Evolutionary conservation across 2,113 vertebrate genomes (phyloP).

Genomic region (Pomatostomus ruficeps): DNA sequence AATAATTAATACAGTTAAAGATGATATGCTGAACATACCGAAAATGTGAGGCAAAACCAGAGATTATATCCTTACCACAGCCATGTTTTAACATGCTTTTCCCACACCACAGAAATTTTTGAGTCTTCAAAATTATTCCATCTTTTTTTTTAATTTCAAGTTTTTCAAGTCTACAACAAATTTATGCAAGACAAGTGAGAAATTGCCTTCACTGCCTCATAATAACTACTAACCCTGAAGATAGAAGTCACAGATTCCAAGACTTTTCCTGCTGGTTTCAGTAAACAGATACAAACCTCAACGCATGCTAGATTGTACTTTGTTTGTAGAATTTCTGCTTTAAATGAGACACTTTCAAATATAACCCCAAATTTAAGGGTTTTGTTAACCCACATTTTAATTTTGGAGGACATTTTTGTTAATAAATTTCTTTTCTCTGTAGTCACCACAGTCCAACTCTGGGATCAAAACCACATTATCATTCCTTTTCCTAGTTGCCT

Average conservation of each 20-base stretch:
- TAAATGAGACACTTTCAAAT: background rate
- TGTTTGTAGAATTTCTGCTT: background rate
- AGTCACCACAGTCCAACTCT: background rate
- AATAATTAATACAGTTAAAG: background rate
- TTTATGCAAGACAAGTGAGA: background rate
- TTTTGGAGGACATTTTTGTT: background rate
- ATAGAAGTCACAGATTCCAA: background rate
- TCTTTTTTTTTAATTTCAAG: background rate
- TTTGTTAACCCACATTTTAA: background rate
- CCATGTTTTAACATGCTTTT: background rate
- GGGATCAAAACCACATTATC: background rate
- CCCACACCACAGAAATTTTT: background rate
- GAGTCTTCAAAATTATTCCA: background rate
- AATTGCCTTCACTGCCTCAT: background rate
- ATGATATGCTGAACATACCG: background rate
- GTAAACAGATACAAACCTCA: background rate
- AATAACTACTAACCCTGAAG: background rate
- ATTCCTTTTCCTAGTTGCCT: background rate
- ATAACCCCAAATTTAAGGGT: accelerated
- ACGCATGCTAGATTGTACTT: accelerated
- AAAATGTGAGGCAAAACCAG: background rate
- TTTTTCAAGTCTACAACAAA: background rate
- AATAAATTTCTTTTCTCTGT: background rate
- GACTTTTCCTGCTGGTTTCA: background rate
- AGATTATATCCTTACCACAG: background rate